A percentile compares a stretch with the other conserved stretches of the same genome.
Evolutionary conservation across 2,888 invertebrate species (phyloP).

Genomic region (Eupithecia vulgata): DNA sequence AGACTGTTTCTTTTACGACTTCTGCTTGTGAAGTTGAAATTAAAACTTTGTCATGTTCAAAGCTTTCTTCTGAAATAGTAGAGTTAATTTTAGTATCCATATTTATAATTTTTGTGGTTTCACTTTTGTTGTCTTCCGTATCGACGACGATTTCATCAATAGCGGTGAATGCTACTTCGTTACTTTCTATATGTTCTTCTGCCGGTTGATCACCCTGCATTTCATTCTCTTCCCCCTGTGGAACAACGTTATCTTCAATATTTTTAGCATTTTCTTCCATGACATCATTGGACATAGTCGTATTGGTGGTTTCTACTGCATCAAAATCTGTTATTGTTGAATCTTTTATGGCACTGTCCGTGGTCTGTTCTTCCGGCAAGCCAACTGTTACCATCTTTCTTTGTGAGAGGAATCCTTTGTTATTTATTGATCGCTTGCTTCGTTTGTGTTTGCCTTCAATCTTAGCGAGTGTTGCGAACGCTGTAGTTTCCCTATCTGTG

Average conservation of each 20-base stretch:
- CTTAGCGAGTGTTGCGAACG: slow-evolving; percentile 62
- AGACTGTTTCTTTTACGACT: slow-evolving; percentile 20
- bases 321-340: background rate
- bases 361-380: background rate
- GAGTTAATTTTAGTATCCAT: background rate
- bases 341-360: background rate
- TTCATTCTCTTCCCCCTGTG: slow-evolving; percentile 18
- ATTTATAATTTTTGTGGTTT: slow-evolving; percentile 14
- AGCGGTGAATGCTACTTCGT: slow-evolving; percentile 9
- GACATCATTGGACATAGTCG: slow-evolving; percentile 8
- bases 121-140: slow-evolving; percentile 3
- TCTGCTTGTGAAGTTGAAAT: slow-evolving; percentile 7
- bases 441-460: slow-evolving; percentile 51
- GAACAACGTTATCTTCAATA: slow-evolving; percentile 25
- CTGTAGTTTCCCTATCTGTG: slow-evolving; percentile 65
- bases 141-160: slow-evolving; percentile 18
- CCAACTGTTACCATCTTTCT: slow-evolving; percentile 4
- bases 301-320: background rate
- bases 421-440: slow-evolving; percentile 47
- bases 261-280: slow-evolving; percentile 11
- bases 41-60: background rate
- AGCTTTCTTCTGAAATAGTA: background rate
- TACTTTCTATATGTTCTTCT: slow-evolving; percentile 20
- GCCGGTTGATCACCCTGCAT: slow-evolving; percentile 37
- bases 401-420: slow-evolving; percentile 19